Base-by-base conservation (phyloP, 2,113 vertebrate species). In the Donacobius atricapilla region DNA sequence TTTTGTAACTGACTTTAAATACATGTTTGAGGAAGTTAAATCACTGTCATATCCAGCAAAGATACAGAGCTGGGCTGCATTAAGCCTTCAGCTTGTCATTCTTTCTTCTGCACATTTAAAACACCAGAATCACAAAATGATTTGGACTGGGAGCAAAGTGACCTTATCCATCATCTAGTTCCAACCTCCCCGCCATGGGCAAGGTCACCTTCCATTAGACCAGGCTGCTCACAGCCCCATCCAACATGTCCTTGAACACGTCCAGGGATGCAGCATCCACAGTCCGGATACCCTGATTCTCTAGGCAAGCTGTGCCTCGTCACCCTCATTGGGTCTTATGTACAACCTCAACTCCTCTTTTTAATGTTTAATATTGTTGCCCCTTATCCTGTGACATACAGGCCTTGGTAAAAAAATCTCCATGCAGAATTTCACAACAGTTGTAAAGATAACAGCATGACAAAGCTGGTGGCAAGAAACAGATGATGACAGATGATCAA, bases 251-350 rank as follows among this genome's bases (percentile, higher is more conserved):
- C 21, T 45, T 47, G 13, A 73, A 58, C n/a, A 37, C 14, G 17
- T 23, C 20, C n/a, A 63, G 25, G 25, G 11, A 40, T 11, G 12
- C 17, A 24, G 6, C 24, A 78, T 11, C 24, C 33, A 33, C 31
- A 53, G 5, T 13, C 40, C 64, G 23, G 15, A 75, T 16, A 28
- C 9, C 23, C 12, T 35, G 15, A 65, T 45, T 78, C 40, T 42
- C 45, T 30, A 10, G 27, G 16, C 11, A 90, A 20, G 7, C 33
- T n/a, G 27, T 18, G 22, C 3, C 33, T 45, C 40, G 60, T 10
- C 25, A 70, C 10, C 16, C 19, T 37, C 35, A 33, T 0, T 1
- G 0, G 11, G 4, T 51, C 37, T 30, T 35, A 56, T 4, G 4
- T 27, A 33, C 14, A 87, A 35, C 4, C 22, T 21, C 60, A 90